Percentiles rank a stretch among this genome's conserved stretches.
These are phyloP conservation scores for Aphodius sticticus DNA, from an alignment of 2,888 invertebrate species.

Conservation along the genomic window DNA sequence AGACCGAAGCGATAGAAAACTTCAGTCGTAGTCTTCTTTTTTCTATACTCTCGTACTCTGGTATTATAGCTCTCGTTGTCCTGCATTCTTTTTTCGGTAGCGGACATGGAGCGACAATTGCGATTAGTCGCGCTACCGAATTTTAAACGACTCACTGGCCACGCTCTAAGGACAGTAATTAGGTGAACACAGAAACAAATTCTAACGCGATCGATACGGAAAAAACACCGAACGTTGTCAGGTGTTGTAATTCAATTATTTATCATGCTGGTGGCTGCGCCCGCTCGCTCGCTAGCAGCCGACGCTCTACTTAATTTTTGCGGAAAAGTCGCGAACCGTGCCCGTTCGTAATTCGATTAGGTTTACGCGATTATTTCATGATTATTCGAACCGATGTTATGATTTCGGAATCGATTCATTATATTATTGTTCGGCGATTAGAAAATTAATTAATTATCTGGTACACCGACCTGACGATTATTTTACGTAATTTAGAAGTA, in stretches of 20 bases:
- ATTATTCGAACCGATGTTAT: background rate
- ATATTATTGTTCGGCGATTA: background rate
- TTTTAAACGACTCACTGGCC: slow-evolving; percentile 33
- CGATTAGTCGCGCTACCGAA: slow-evolving; percentile 30
- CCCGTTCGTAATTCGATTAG: background rate
- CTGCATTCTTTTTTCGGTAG: background rate
- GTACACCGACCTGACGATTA: too few relatives aligned
- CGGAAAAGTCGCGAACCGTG: background rate
- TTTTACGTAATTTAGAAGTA: too few relatives aligned
- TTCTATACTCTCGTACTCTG: background rate
- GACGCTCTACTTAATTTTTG: background rate
- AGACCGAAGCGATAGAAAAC: background rate
- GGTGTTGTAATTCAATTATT: slow-evolving; percentile 4
- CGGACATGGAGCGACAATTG: slow-evolving; percentile 18
- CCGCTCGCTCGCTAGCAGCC: background rate
- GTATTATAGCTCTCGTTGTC: background rate
- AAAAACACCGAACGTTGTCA: background rate
- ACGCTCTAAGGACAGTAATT: slow-evolving; percentile 25
- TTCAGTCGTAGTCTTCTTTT: background rate
- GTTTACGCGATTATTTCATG: background rate
- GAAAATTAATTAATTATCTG: too few relatives aligned
- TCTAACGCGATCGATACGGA: slow-evolving; percentile 20
- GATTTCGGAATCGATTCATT: background rate
- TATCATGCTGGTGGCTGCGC: background rate
- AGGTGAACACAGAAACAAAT: slow-evolving; percentile 24